Evolutionary conservation across 2,797 vertebrate species (phyloP), one percentile per base, ranked within the genome.

Genomic region (Silurus aristotelis): DNA sequence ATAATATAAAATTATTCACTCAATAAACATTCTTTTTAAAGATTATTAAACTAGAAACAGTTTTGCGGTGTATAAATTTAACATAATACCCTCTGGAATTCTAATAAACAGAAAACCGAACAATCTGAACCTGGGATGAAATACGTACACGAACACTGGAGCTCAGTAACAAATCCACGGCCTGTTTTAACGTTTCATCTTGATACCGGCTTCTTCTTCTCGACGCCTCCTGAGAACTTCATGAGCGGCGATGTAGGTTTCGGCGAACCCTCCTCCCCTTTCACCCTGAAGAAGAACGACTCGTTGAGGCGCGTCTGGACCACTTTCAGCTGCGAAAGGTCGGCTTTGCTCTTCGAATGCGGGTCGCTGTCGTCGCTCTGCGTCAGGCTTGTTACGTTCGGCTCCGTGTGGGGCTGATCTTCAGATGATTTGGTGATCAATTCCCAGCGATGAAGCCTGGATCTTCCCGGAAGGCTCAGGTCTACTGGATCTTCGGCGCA

Each of bases 201-300:
- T 27, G 13, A 3, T 76, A 20, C 31, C 8, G 52, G 76, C 43
- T 80, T 38, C 27, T 72, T 87, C 25, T 83, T 83, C 27, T 80
- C 82, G 10, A 25, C 58, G 9, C 56, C 78, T 25, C 83, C 66
- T 5, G 46, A 7, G 1, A 94, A 83, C 66, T 93, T 95, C 93
- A 95, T 94, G 73, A 96, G 91, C 0, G 95, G 95, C 22, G 94
- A 95, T 80, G 87, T 84, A 0, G 95, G 90, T 79, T 94, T 92
- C 0, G 93, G 92, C 0, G 91, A 92, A 22, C 12, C 83, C 19
- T 31, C 56, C 0, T 93, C 92, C 58, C 94, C 93, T 85, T 95
- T 96, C 0, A 92, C 52, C 88, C 91, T 96, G 88, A 96, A 96
- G 80, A 94, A 96, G 89, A 95, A 96, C 0, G 93, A 95, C 85